A percentile compares a stretch with the other conserved stretches of the same genome.
Conservation (phyloP, 2,797 vertebrate genomes). For the Takifugu rubripes region DNA sequence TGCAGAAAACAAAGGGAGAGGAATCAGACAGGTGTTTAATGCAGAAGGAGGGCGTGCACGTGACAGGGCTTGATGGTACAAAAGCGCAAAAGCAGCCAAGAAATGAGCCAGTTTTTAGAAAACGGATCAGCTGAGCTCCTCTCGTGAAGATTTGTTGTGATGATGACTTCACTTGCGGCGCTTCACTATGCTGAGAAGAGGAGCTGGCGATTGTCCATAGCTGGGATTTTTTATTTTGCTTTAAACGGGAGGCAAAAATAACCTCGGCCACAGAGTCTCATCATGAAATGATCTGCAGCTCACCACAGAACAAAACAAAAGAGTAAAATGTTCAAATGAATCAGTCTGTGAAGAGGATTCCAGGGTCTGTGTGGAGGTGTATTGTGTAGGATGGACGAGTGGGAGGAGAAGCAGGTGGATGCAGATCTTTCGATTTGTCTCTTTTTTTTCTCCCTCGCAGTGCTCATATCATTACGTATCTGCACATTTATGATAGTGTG, state of each 20-base stretch:
- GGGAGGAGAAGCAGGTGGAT: conserved; percentile 70
- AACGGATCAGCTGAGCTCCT: conserved; percentile 18
- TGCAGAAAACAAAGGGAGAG: conserved; percentile 29
- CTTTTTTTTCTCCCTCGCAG: conserved; percentile 25
- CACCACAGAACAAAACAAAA: conserved; percentile 30
- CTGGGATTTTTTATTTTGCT: neutral
- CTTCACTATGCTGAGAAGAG: conserved; percentile 35
- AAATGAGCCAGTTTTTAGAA: conserved; percentile 29
- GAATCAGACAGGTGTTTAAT: conserved; percentile 37
- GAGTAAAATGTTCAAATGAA: conserved; percentile 57
- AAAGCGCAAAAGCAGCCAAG: conserved; percentile 23
- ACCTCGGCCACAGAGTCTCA: conserved; percentile 26
- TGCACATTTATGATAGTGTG: neutral
- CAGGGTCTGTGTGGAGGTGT: conserved; percentile 62
- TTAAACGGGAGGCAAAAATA: conserved; percentile 24
- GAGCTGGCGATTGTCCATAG: conserved; percentile 33
- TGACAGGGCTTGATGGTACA: conserved; percentile 40
- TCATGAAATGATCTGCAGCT: conserved; percentile 39
- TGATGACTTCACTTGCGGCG: conserved; percentile 43
- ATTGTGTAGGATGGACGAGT: conserved; percentile 68
- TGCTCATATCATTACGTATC: conserved; percentile 6
- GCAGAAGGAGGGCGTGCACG: conserved; percentile 20
- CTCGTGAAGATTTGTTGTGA: conserved; percentile 31
- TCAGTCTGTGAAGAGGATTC: conserved; percentile 51
- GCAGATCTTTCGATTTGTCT: conserved; percentile 51